Evolutionary conservation across 2,888 invertebrate genomes (phyloP).

Genomic region (Ophonus ardosiacus): DNA sequence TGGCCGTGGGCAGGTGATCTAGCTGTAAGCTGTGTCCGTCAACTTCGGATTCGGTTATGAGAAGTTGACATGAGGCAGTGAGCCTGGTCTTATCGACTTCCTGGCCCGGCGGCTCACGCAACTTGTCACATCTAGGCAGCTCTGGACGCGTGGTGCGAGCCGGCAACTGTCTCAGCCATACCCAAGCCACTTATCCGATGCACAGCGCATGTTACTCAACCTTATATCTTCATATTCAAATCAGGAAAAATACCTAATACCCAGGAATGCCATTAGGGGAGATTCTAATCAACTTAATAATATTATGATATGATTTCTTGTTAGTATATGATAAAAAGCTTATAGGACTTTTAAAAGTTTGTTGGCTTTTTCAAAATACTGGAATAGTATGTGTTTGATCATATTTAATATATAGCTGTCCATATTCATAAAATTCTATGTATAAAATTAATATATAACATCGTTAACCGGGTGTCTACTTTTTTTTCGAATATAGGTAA

Average conservation of each 20-base stretch:
- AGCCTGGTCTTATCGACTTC: neutral
- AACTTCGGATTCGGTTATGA: neutral
- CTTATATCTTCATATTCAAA: slow-evolving; percentile 41
- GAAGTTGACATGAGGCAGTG: neutral
- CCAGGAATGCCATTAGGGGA: slow-evolving; percentile 23
- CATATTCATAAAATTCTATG: too few species aligned
- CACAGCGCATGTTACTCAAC: neutral
- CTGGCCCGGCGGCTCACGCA: slow-evolving; percentile 38
- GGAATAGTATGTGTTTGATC: too few species aligned
- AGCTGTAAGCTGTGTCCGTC: neutral
- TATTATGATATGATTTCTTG: slow-evolving; percentile 21
- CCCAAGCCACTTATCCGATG: neutral
- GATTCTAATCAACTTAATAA: slow-evolving; percentile 14
- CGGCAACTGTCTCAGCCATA: neutral
- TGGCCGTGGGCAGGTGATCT: neutral
- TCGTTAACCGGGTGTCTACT: too few species aligned
- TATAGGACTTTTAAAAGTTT: neutral
- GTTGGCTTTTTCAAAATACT: too few species aligned
- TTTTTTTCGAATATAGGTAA: too few species aligned
- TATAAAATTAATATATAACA: too few species aligned
- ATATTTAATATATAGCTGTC: too few species aligned
- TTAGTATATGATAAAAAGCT: neutral
- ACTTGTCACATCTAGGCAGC: slow-evolving; percentile 45
- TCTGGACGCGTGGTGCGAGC: neutral
- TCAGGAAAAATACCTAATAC: slow-evolving; percentile 40